These are phyloP conservation scores for Eubasilissa splendida DNA, from an alignment of 2,888 invertebrate species.

Conservation along the genomic window DNA sequence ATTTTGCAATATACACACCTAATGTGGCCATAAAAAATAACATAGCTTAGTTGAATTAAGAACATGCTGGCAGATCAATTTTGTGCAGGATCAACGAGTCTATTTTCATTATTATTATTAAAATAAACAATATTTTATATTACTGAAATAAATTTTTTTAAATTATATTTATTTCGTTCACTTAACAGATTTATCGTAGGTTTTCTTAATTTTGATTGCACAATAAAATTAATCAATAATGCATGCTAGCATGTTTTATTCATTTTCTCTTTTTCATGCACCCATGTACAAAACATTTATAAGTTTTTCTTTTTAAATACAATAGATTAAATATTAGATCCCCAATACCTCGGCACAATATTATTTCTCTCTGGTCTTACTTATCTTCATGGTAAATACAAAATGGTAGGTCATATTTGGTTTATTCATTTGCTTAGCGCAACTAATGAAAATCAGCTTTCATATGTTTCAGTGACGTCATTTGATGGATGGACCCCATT, in stretches of 20 bases:
- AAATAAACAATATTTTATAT: too few relatives aligned
- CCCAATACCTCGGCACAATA: slow-evolving; percentile 1
- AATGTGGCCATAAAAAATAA: too few relatives aligned
- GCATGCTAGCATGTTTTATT: slow-evolving; percentile 39
- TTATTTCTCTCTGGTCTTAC: not conserved
- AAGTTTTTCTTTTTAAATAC: not conserved
- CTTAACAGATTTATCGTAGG: too few relatives aligned
- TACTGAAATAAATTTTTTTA: too few relatives aligned
- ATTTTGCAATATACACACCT: too few relatives aligned
- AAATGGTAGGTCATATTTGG: too few relatives aligned
- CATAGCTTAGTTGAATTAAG: too few relatives aligned
- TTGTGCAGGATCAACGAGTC: too few relatives aligned
- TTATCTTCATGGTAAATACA: too few relatives aligned
- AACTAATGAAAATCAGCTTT: slow-evolving; percentile 45
- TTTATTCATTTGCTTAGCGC: slow-evolving; percentile 57
- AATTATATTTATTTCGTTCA: too few relatives aligned
- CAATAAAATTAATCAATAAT: not conserved
- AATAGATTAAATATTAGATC: not conserved
- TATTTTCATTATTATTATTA: too few relatives aligned
- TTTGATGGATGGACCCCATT: slow-evolving; percentile 59
- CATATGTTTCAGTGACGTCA: slow-evolving; percentile 57
- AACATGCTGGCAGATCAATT: too few relatives aligned
- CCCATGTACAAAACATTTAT: not conserved
- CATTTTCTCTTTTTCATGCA: not conserved
- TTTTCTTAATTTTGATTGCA: not conserved